A percentile compares a stretch with the other conserved stretches of the same genome.
Conservation (phyloP, 30 jellyfish, hydroid and myxozoan species). For the Chironex yamaguchii region DNA sequence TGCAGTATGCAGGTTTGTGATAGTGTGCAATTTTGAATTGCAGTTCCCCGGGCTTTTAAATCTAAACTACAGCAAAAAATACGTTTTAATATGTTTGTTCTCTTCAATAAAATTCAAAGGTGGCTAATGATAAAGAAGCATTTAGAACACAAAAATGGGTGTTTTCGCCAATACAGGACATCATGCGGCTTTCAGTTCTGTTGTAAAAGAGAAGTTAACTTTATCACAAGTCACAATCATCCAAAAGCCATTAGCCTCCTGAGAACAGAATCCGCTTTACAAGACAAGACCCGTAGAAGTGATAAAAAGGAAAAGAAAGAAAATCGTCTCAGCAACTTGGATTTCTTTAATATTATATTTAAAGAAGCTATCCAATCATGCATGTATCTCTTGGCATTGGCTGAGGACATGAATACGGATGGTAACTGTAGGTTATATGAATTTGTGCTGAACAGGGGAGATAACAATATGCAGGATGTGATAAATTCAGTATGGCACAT, state of each 20-base stretch:
- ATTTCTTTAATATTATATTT: neutral
- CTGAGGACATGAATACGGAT: neutral
- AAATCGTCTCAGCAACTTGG: conserved; percentile 10
- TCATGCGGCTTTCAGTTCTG: neutral
- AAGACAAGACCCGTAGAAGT: conserved; percentile 2
- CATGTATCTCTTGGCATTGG: conserved; percentile 22
- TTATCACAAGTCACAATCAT: neutral
- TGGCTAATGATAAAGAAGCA: neutral
- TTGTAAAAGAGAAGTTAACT: neutral
- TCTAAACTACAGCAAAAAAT: too few relatives aligned
- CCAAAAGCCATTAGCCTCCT: conserved; percentile 10
- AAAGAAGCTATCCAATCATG: neutral
- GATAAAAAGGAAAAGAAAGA: neutral
- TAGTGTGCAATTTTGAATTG: too few relatives aligned
- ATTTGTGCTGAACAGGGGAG: conserved; percentile 23
- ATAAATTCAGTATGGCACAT: conserved; percentile 24
- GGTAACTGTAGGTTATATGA: conserved; percentile 12
- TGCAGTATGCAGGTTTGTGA: too few relatives aligned
- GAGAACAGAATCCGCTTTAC: conserved; percentile 19
- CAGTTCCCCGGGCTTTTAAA: too few relatives aligned
- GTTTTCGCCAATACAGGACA: conserved; percentile 36
- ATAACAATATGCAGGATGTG: conserved; percentile 11
- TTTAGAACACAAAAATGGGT: neutral
- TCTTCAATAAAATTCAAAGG: conserved; percentile 2
- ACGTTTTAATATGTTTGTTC: conserved; percentile 17